Evolutionary conservation across 2,797 vertebrate genomes (phyloP), one percentile per base, ranked within the genome.

Genomic region (Masticophis lateralis): DNA sequence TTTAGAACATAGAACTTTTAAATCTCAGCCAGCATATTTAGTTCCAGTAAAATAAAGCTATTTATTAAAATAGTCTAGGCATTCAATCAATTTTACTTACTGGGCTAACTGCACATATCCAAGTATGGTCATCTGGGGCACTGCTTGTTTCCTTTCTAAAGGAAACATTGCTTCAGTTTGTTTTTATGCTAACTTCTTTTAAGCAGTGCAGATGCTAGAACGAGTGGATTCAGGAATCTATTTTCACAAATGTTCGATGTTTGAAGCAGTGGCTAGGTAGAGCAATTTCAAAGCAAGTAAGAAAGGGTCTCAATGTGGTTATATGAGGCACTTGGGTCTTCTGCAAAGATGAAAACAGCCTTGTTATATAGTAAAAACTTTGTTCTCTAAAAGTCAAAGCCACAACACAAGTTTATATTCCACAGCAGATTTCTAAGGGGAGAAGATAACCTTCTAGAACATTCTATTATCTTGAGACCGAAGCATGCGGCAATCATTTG

Each of bases 361-460:
- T 28, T 92, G 69, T 57, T 89, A 51, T 22, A 59, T 91, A 92
- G 69, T 83, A 53, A 87, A 89, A 88, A 87, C n/a, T 86, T 87
- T 83, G 47, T 91, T 69, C 91, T 53, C 57, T 66, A 59, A 91
- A 83, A 86, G 66, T 92, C 89, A 94, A 87, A 88, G 86, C 89
- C 14, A 12, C 43, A 47, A 59, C 55, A 88, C 92, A 87, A 59
- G 53, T 60, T 86, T 91, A 55, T 89, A 89, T 60, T 92, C 92
- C 59, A 60, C 47, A 91, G 90, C 59, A 89, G 37, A 11, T 86
- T 74, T 91, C 53, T 43, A 91, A 91, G 57, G 27, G 12, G 43
- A 87, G 16, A 59, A 37, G 28, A 37, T 86, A 69, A 60, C 37
- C 37, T 86, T 32, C 56, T 87, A 59, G 14, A 87, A 51, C 55